Evolutionary conservation across 2,113 vertebrate genomes (phyloP).

Genomic region (Perca flavescens): DNA sequence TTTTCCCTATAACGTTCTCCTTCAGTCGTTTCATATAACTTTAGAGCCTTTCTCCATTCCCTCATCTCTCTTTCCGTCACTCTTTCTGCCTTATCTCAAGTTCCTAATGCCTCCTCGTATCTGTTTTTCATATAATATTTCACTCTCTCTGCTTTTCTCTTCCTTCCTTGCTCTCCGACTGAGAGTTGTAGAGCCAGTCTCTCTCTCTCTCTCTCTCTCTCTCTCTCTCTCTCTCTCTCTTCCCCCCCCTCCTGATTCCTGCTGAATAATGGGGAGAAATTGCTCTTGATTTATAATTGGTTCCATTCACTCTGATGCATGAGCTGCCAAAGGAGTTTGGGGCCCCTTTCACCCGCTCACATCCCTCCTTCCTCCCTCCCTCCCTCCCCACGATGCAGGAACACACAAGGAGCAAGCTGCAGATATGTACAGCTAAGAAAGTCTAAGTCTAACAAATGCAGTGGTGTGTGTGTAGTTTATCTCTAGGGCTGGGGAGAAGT

Average conservation of each 20-base stretch:
- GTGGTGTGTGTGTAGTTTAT: constrained; percentile 53
- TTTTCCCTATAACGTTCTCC: constrained; percentile 63
- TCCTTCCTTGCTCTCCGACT: constrained; percentile 69
- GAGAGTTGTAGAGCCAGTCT: constrained; percentile 66
- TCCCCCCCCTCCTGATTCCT: constrained; percentile 64
- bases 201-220: not conserved
- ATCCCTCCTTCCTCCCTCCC: constrained; percentile 23
- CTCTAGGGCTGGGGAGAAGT: constrained; percentile 52
- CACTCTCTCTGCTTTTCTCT: constrained; percentile 54
- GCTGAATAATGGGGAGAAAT: constrained; percentile 86
- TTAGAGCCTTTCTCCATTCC: constrained; percentile 54
- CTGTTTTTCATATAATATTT: constrained; percentile 82
- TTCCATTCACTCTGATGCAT: constrained; percentile 87
- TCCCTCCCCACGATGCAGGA: constrained; percentile 47
- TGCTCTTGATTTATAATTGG: constrained; percentile 89
- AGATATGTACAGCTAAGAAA: constrained; percentile 65
- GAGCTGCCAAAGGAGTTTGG: constrained; percentile 81
- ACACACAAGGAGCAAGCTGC: constrained; percentile 70
- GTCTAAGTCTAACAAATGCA: constrained; percentile 39
- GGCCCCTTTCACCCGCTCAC: constrained; percentile 63
- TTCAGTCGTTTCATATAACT: constrained; percentile 40
- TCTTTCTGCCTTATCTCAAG: constrained; percentile 66
- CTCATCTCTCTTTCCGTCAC: constrained; percentile 32
- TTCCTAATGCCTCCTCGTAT: constrained; percentile 63
- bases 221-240: not conserved